Evolutionary conservation across 2,888 invertebrate species (phyloP), one percentile per base, ranked within the genome.

Genomic region (Slavum lentiscoides): DNA sequence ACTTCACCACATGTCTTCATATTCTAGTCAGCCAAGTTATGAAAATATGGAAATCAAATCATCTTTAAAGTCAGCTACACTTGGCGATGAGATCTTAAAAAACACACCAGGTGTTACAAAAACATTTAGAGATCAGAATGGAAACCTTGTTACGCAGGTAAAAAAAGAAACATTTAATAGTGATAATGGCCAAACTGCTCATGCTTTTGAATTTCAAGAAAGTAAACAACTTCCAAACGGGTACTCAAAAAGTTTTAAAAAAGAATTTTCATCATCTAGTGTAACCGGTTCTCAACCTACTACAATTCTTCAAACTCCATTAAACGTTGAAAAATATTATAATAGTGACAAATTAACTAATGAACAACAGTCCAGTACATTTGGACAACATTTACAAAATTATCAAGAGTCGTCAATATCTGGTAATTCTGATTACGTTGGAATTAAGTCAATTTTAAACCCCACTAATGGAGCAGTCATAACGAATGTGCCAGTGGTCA

Each of bases 181-280:
- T 11, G n/a, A 77, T 7, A 77, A 77, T 49, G 69, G 76, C 13
- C 61, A 77, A 61, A 77, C 9, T 9, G 6, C 76, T 21, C 76
- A 61, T 21, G 37, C 39, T 13, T 49, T 68, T 53, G 76, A 77
- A 77, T 62, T 69, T 7, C 30, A 69, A 53, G 76, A 77, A 8
- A 62, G 43, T 21, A 76, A 76, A 61, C 68, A 76, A 68, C 49
- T 61, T 21, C 76, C 76, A 61, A 76, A 76, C 15, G 76, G 76
- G 2, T 76, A 76, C 19, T 61, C 68, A 49, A 76, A 68, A 59
- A 76, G 68, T 61, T 76, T 61, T 23, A 68, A 61, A 62, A 77
- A 77, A 62, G 76, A 77, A 77, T 77, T 53, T 53, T 77, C 77
- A 8, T 77, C 77, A 13, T 77, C 77, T 19, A 64, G 70, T n/a